Percentiles rank a stretch among this genome's conserved stretches.
Conservation (phyloP, 2,113 vertebrate species). For the Apistogramma diplotaenia region DNA sequence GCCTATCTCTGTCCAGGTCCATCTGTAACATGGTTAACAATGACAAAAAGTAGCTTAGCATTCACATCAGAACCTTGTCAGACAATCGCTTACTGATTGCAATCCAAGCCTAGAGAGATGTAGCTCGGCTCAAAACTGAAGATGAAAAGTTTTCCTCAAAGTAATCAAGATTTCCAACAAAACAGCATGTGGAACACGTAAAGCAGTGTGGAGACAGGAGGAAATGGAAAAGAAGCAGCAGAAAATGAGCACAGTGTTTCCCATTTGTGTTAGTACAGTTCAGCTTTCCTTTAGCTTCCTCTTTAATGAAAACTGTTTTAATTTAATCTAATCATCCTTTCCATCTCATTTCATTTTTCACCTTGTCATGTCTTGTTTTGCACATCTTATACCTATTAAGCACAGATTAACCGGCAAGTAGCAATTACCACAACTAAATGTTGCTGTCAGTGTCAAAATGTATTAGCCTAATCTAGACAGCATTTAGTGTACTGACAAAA, state of each 20-base stretch:
- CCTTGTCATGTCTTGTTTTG: background rate
- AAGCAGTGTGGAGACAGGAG: background rate
- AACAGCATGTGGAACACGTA: background rate
- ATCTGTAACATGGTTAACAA: background rate
- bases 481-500: background rate
- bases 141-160: slow-evolving; percentile 8
- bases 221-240: background rate
- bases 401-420: background rate
- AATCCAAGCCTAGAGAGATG: background rate
- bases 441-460: background rate
- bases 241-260: background rate
- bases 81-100: slow-evolving; percentile 24
- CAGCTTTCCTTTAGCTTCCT: background rate
- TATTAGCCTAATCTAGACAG: background rate
- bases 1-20: background rate
- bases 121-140: background rate
- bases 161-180: slow-evolving; percentile 10
- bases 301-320: background rate
- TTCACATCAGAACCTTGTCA: slow-evolving; percentile 15
- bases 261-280: background rate
- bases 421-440: background rate
- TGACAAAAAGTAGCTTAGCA: slow-evolving; percentile 9
- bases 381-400: background rate
- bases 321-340: background rate
- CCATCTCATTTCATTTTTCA: background rate